Evolutionary conservation across 2,797 vertebrate species (phyloP).

Genomic region (Melanotaenia pygmaea): DNA sequence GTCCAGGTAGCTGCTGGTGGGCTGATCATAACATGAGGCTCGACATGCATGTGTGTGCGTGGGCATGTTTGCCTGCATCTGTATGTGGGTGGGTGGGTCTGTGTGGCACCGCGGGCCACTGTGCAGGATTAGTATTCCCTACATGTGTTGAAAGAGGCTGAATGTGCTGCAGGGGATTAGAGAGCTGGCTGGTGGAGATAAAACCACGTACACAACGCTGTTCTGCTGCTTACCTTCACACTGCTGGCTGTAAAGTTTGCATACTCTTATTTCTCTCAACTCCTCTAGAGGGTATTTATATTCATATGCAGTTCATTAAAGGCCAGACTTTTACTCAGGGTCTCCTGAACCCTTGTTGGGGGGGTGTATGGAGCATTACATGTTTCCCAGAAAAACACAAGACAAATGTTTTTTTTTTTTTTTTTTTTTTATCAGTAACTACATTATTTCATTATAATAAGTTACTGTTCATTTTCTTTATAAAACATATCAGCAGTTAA

Average conservation of each 20-base stretch:
- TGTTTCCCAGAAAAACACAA: not conserved
- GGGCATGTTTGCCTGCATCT: not conserved
- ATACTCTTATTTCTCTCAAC: not conserved
- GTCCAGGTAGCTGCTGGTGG: not conserved
- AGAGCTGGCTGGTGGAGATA: constrained; percentile 45
- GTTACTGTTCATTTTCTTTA: not conserved
- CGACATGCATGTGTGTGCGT: not conserved
- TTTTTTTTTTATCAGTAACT: not conserved
- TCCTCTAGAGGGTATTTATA: not conserved
- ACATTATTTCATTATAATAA: not conserved
- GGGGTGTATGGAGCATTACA: not conserved
- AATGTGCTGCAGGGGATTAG: constrained; percentile 48
- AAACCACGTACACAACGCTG: constrained; percentile 31
- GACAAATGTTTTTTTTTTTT: not conserved
- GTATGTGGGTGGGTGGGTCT: not conserved
- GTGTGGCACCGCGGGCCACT: constrained; percentile 7
- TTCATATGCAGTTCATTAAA: not conserved
- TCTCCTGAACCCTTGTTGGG: not conserved
- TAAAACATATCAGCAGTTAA: not conserved
- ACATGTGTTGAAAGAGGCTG: constrained; percentile 44
- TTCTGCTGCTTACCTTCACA: constrained; percentile 6
- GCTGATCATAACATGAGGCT: not conserved
- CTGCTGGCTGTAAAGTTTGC: constrained; percentile 1
- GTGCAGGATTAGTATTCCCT: constrained; percentile 42
- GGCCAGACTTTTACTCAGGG: not conserved